Evolutionary conservation across 2,888 invertebrate species (phyloP).

Genomic region (Anodontia alba): DNA sequence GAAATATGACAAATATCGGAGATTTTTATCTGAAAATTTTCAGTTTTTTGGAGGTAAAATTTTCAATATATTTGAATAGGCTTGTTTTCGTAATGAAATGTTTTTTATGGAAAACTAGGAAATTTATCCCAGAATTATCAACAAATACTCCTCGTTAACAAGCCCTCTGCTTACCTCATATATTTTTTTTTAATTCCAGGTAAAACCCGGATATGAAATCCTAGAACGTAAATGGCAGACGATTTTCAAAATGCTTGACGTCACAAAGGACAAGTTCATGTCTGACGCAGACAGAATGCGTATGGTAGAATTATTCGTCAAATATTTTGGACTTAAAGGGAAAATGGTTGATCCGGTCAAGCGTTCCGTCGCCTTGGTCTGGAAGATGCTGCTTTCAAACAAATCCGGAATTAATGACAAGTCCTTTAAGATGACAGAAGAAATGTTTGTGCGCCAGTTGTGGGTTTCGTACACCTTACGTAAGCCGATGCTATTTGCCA

Average conservation of each 20-base stretch:
- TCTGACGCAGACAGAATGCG: neutral
- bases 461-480: neutral
- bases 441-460: neutral
- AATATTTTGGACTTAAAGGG: neutral
- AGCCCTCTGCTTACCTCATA: too few species aligned
- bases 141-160: too few species aligned
- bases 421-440: neutral
- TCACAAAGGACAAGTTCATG: neutral
- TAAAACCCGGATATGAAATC: slow-evolving; percentile 7
- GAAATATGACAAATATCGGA: too few species aligned
- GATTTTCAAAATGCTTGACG: neutral
- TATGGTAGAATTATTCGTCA: neutral
- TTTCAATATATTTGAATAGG: too few species aligned
- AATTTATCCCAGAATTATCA: too few species aligned
- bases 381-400: neutral
- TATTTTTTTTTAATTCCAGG: neutral
- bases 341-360: neutral
- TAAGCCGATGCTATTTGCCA: neutral
- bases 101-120: too few species aligned
- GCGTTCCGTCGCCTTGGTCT: neutral
- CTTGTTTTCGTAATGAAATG: too few species aligned
- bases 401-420: too few species aligned
- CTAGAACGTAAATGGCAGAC: neutral
- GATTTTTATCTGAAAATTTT: too few species aligned
- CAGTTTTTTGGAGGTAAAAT: too few species aligned